A percentile compares a stretch with the other conserved stretches of the same genome.
These are phyloP conservation scores for Bungarus multicinctus DNA, from an alignment of 2,113 vertebrate species.

Conservation along the genomic window DNA sequence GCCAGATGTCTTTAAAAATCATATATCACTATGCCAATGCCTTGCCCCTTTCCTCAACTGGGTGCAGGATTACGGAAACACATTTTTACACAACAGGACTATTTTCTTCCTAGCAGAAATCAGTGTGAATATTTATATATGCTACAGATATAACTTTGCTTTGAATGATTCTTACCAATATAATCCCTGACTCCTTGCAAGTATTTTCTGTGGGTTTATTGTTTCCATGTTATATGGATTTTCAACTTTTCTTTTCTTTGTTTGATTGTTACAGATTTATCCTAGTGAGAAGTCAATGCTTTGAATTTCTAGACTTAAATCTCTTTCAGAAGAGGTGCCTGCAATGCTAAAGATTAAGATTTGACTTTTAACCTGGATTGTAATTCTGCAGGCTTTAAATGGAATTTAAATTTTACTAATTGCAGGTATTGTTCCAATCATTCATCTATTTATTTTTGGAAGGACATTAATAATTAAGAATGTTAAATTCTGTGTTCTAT, in stretches of 20 bases:
- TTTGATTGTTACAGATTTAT: not conserved
- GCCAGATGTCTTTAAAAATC: slow-evolving; percentile 11
- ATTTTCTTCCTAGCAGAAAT: not conserved
- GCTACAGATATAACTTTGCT: not conserved
- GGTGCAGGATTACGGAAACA: not conserved
- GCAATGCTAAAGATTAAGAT: not conserved
- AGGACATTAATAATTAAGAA: not conserved
- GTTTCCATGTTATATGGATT: not conserved
- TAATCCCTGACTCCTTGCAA: not conserved
- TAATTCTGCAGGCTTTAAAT: not conserved
- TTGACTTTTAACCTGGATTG: not conserved
- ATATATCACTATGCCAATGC: slow-evolving; percentile 9
- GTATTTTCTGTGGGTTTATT: not conserved
- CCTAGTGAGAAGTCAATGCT: not conserved
- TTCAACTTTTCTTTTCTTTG: not conserved
- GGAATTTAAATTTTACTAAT: not conserved
- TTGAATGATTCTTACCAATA: not conserved
- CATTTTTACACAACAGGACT: not conserved
- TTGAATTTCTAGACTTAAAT: not conserved
- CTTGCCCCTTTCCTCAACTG: slow-evolving; percentile 4
- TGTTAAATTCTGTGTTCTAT: not conserved
- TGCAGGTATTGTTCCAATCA: not conserved
- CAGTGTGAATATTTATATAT: not conserved
- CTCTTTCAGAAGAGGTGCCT: not conserved
- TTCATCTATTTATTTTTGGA: not conserved